Evolutionary conservation across 2,113 vertebrate genomes (phyloP).

Genomic region (Potamarius usumacintae): DNA sequence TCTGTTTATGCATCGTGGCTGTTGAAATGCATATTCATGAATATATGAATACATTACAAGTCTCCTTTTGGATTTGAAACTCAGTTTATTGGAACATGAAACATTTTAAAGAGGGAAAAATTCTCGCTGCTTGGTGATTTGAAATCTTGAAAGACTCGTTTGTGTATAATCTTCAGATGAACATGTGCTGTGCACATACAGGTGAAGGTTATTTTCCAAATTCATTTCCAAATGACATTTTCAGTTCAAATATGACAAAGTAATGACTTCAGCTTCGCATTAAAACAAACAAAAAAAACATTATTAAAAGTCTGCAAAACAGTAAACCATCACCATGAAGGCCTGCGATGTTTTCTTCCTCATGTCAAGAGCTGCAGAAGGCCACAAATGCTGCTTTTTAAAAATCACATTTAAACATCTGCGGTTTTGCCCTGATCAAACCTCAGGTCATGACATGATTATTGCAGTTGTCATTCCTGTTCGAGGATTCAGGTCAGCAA

Average conservation of each 20-base stretch:
- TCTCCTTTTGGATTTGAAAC: neutral
- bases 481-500: neutral
- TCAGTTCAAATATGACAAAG: neutral
- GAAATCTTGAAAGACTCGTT: neutral
- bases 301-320: neutral
- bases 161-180: neutral
- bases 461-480: neutral
- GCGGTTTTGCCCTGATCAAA: neutral
- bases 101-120: neutral
- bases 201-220: neutral
- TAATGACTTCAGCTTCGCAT: neutral
- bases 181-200: neutral
- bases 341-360: neutral
- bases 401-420: neutral
- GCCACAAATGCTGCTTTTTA: neutral
- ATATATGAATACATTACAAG: neutral
- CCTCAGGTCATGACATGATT: neutral
- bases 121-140: neutral
- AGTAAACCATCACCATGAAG: neutral
- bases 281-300: neutral
- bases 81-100: neutral
- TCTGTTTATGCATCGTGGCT: constrained; percentile 34
- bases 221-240: neutral
- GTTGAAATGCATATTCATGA: constrained; percentile 53
- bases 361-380: neutral